Percentiles rank a stretch among this genome's conserved stretches.
Conservation (phyloP, 2,113 vertebrate genomes). For the Ursus arctos region DNA sequence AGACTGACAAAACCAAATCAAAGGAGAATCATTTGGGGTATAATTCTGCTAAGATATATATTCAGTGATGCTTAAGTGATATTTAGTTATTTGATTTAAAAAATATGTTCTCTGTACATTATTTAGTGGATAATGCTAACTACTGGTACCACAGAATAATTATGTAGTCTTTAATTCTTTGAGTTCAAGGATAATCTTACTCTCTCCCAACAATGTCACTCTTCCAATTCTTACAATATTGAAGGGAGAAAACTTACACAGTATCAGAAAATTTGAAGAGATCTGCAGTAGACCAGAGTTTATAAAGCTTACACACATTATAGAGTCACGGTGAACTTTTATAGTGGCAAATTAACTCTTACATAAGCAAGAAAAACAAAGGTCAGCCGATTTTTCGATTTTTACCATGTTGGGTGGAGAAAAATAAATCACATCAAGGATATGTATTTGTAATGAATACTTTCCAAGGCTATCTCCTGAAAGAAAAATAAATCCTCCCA, state of each 20-base stretch:
- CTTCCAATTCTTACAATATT: not conserved
- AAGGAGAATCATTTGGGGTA: not conserved
- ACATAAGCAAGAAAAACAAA: not conserved
- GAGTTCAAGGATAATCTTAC: not conserved
- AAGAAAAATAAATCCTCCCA: slow-evolving; percentile 18
- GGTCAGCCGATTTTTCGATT: not conserved
- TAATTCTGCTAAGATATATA: not conserved
- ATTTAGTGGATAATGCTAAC: not conserved
- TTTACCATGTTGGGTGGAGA: not conserved
- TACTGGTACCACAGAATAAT: not conserved
- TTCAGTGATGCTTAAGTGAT: not conserved
- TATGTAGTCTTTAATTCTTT: not conserved
- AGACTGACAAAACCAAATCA: not conserved
- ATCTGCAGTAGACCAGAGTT: not conserved
- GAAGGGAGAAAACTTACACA: not conserved
- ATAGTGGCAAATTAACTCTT: not conserved
- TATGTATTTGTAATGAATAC: slow-evolving; percentile 38
- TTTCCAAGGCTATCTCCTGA: not conserved
- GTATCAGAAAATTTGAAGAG: not conserved
- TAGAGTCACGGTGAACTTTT: not conserved
- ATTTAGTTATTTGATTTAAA: not conserved
- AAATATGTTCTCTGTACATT: not conserved
- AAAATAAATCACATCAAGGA: slow-evolving; percentile 43
- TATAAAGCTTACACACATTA: not conserved
- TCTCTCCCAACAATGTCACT: not conserved